These are phyloP conservation scores for Petrophora chlorosata DNA, from an alignment of 2,888 invertebrate species.

Conservation along the genomic window DNA sequence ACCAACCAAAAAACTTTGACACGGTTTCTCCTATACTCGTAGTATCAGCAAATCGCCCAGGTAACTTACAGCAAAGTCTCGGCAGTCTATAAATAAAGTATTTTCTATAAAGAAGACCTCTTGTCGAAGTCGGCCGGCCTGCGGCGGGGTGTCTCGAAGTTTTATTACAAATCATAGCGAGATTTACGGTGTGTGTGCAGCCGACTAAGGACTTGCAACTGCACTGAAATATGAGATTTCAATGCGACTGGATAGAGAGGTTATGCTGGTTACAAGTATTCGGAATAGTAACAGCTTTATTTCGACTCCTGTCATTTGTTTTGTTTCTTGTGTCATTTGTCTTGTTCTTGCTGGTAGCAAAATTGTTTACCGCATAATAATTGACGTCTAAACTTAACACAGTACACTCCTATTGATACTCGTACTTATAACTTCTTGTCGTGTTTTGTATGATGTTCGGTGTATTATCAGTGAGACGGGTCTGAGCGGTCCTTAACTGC, in stretches of 20 bases:
- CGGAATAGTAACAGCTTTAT: neutral
- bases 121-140: constrained; percentile 34
- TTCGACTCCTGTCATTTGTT: constrained; percentile 10
- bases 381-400: no score
- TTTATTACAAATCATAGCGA: constrained; percentile 59
- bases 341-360: no score
- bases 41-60: constrained; percentile 1
- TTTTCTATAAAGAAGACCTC: constrained; percentile 38
- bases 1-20: neutral
- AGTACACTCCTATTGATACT: no score
- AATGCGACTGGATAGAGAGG: constrained; percentile 39
- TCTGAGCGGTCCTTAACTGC: no score
- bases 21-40: neutral
- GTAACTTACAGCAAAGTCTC: neutral
- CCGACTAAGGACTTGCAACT: constrained; percentile 49
- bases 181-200: constrained; percentile 59
- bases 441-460: no score
- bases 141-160: constrained; percentile 43
- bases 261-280: constrained; percentile 18
- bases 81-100: constrained; percentile 32
- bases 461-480: no score
- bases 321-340: neutral
- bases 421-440: no score
- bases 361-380: no score
- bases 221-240: constrained; percentile 50